phyloP scores from a whole-genome alignment of 1,140 invertebrate genomes.

The Eupristina koningsbergeri region DNA sequence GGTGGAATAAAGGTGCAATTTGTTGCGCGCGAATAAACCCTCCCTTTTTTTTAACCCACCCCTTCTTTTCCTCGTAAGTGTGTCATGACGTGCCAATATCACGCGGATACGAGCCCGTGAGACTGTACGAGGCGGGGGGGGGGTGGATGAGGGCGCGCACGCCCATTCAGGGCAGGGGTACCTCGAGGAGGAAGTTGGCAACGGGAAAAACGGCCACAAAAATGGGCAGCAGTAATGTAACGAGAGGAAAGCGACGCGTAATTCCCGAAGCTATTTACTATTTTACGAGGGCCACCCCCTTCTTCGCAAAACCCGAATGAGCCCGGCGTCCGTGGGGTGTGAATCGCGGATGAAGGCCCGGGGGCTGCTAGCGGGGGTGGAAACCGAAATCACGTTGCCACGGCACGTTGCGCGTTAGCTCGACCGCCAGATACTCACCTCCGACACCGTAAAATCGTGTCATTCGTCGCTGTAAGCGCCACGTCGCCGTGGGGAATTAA shows the following conservation, averaged over 20 bases:
- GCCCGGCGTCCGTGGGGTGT: background rate
- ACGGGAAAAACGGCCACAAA: background rate
- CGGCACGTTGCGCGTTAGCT: background rate
- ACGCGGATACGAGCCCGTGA: background rate
- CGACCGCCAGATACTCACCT: background rate
- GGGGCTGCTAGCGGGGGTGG: background rate
- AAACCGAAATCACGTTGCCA: background rate
- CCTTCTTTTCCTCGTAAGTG: background rate
- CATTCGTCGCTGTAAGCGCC: background rate
- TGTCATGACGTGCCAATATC: background rate
- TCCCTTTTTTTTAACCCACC: background rate
- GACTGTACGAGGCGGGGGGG: too few relatives aligned
- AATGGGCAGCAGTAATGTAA: background rate
- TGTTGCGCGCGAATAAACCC: conserved; percentile 16
- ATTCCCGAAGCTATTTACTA: conserved; percentile 32
- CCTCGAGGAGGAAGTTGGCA: background rate
- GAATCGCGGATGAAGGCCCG: conserved; percentile 13
- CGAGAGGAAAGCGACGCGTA: background rate
- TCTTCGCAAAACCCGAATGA: background rate
- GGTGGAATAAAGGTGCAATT: conserved; percentile 31
- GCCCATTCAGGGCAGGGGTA: too few relatives aligned
- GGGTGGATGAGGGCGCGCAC: too few relatives aligned
- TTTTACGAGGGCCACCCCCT: conserved; percentile 9
- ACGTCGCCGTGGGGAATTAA: background rate
- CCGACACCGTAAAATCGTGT: background rate